Evolutionary conservation across 2,797 vertebrate genomes (phyloP).

Genomic region (Lates japonicus): DNA sequence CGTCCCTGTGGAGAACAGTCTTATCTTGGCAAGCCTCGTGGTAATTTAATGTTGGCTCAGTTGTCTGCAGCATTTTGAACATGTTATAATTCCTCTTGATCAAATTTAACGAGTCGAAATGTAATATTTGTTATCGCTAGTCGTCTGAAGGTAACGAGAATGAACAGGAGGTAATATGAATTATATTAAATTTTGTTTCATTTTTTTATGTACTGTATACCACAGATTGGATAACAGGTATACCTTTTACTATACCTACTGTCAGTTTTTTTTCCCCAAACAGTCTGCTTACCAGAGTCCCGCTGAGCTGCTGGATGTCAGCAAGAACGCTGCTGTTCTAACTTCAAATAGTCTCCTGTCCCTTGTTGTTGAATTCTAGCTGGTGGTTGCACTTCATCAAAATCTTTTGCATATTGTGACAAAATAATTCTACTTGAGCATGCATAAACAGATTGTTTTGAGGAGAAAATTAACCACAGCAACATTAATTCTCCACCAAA

Average conservation of each 20-base stretch:
- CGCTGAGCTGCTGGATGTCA: too few relatives aligned
- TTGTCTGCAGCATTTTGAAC: background rate
- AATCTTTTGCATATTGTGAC: too few relatives aligned
- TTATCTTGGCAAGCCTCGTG: background rate
- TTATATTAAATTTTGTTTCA: too few relatives aligned
- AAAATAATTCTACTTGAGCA: background rate
- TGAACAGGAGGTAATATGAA: too few relatives aligned
- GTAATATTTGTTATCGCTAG: background rate
- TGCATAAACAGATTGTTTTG: background rate
- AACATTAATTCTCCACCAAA: background rate
- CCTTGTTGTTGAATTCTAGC: too few relatives aligned
- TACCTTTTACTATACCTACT: too few relatives aligned
- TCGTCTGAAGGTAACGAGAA: background rate
- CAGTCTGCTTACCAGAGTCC: too few relatives aligned
- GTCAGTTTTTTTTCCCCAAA: too few relatives aligned
- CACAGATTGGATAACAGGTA: too few relatives aligned
- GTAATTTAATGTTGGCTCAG: background rate
- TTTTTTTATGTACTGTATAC: too few relatives aligned
- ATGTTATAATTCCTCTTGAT: slow-evolving; percentile 1
- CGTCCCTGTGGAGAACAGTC: background rate
- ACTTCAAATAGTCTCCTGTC: background rate
- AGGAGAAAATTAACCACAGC: background rate
- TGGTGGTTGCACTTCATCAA: too few relatives aligned
- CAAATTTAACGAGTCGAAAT: background rate
- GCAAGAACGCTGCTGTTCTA: too few relatives aligned